Percentiles rank a stretch among this genome's conserved stretches.
These are phyloP conservation scores for Drosophila melanocephala DNA, from an alignment of 2,888 invertebrate genomes.

Conservation along the genomic window DNA sequence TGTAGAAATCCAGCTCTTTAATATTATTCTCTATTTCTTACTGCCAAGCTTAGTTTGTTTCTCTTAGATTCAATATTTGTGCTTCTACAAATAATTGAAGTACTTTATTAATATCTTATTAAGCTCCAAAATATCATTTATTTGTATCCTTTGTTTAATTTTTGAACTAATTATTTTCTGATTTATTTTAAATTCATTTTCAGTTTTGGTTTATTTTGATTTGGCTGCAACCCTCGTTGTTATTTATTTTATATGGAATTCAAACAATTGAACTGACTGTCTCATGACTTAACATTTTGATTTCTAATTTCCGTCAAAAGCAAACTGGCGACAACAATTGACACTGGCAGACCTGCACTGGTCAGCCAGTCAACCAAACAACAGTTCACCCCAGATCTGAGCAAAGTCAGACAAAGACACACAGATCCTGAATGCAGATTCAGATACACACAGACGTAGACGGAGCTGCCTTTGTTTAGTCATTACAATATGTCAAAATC, in stretches of 20 bases:
- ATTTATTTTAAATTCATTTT: not conserved
- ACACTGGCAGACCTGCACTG: slow-evolving; percentile 42
- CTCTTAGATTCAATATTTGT: not conserved
- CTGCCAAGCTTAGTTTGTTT: not conserved
- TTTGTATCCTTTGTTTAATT: not conserved
- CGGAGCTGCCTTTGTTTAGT: slow-evolving; percentile 58
- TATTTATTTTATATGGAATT: not conserved
- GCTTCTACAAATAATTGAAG: not conserved
- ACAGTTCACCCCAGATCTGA: slow-evolving; percentile 22
- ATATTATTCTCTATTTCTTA: not conserved
- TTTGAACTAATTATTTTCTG: not conserved
- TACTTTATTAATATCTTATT: not conserved
- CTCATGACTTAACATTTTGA: slow-evolving; percentile 50
- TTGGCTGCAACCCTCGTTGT: slow-evolving; percentile 3
- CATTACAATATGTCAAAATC: slow-evolving; percentile 72
- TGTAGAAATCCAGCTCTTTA: not conserved
- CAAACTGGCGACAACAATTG: slow-evolving; percentile 53
- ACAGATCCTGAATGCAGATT: slow-evolving; percentile 2
- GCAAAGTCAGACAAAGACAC: slow-evolving; percentile 20
- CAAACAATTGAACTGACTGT: slow-evolving; percentile 31
- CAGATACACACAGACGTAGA: slow-evolving; percentile 8
- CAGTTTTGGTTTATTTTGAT: not conserved
- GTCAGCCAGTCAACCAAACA: slow-evolving; percentile 41
- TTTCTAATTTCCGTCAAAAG: slow-evolving; percentile 63
- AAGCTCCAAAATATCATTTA: not conserved